Evolutionary conservation across 1,140 invertebrate genomes (phyloP).

Genomic region (Myzus persicae): DNA sequence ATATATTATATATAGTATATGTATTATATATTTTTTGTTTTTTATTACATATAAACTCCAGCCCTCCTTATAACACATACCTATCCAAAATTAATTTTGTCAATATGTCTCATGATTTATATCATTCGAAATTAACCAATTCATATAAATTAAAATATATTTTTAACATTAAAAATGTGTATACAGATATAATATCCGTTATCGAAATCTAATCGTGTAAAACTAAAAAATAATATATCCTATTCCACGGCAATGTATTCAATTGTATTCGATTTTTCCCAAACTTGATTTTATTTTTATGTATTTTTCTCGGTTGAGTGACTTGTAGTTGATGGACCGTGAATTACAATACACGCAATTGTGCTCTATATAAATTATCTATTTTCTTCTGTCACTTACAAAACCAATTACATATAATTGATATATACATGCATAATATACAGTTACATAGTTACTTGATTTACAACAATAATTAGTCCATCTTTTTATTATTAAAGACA

Average conservation of each 20-base stretch:
- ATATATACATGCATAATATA: neutral
- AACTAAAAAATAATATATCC: conserved; percentile 61
- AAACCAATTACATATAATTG: neutral
- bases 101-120: neutral
- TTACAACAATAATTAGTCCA: neutral
- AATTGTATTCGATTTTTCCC: neutral
- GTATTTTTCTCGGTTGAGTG: conserved; percentile 25
- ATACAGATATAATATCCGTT: neutral
- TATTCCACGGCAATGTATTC: neutral
- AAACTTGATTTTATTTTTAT: conserved; percentile 14
- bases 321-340: conserved; percentile 17
- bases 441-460: neutral
- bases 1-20: too few relatives aligned
- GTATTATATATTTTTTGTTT: too few relatives aligned
- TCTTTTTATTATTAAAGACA: neutral
- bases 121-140: neutral
- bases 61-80: too few relatives aligned
- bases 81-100: neutral
- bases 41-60: too few relatives aligned
- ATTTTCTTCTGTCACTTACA: neutral
- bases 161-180: neutral
- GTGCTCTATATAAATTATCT: neutral
- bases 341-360: conserved; percentile 18
- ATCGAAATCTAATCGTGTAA: neutral
- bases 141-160: neutral